Evolutionary conservation across 2,888 invertebrate species (phyloP).

Genomic region (Busseola fusca): DNA sequence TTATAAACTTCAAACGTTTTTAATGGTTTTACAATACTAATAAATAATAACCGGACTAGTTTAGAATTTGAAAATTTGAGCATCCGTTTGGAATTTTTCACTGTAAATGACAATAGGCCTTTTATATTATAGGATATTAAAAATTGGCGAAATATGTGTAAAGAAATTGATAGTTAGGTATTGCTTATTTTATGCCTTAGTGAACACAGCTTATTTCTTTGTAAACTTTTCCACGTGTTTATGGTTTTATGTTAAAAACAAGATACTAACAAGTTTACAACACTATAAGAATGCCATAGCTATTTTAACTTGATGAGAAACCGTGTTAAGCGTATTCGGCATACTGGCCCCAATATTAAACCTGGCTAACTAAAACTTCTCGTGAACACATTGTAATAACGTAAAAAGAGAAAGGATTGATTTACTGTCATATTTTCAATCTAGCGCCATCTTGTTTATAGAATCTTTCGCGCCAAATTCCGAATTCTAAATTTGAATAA

Average conservation of each 20-base stretch:
- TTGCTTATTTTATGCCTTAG: background rate
- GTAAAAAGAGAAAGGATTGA: conserved; percentile 65
- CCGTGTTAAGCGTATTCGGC: conserved; percentile 57
- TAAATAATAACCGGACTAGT: background rate
- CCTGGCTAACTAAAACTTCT: conserved; percentile 49
- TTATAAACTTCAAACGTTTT: background rate
- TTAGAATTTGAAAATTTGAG: background rate
- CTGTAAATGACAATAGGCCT: background rate
- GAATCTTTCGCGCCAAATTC: conserved; percentile 38
- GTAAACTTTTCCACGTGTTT: conserved; percentile 16
- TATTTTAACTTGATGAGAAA: conserved; percentile 53
- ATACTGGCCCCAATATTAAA: conserved; percentile 55
- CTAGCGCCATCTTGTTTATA: conserved; percentile 46
- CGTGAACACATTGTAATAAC: conserved; percentile 54
- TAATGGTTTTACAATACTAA: background rate
- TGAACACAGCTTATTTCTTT: background rate
- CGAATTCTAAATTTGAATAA: conserved; percentile 37
- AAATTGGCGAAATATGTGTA: background rate
- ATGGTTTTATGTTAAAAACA: conserved; percentile 22
- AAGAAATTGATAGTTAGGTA: background rate
- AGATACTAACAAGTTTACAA: conserved; percentile 17
- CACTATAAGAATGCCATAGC: conserved; percentile 23
- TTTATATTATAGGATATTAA: background rate
- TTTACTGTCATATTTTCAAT: conserved; percentile 52
- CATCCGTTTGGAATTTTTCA: background rate